Conservation (phyloP, 2,113 vertebrate genomes). For the Hippocampus mohnikei region DNA sequence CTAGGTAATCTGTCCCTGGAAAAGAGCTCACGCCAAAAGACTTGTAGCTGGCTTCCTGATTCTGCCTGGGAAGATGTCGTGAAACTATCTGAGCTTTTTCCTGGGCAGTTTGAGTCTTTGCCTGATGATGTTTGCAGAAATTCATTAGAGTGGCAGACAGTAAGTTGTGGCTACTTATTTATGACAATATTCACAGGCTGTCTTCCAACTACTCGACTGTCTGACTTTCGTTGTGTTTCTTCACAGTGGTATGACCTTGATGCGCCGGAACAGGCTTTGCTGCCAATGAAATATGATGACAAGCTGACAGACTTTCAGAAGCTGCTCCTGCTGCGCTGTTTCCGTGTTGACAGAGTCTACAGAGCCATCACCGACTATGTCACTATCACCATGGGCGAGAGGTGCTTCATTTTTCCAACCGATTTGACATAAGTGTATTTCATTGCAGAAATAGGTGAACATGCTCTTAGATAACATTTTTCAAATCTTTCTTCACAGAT, state of each 20-base stretch:
- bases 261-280: constrained; percentile 76
- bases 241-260: constrained; percentile 89
- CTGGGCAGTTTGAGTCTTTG: constrained; percentile 77
- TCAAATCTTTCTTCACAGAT: constrained; percentile 70
- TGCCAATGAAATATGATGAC: constrained; percentile 78
- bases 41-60: constrained; percentile 82
- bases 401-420: constrained; percentile 59
- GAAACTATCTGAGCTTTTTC: constrained; percentile 79
- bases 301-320: constrained; percentile 84
- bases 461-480: background rate
- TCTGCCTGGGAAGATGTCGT: constrained; percentile 94
- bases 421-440: constrained; percentile 1
- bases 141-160: constrained; percentile 78
- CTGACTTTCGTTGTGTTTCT: background rate
- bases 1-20: constrained; percentile 91
- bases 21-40: constrained; percentile 81
- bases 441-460: background rate
- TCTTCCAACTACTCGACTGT: background rate
- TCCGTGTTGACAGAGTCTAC: constrained; percentile 89
- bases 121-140: constrained; percentile 80
- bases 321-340: constrained; percentile 87
- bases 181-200: background rate
- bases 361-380: constrained; percentile 88
- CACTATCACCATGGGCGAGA: constrained; percentile 82
- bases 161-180: constrained; percentile 55